These are phyloP conservation scores for Enteromius trimaculatus DNA, from an alignment of 2,797 vertebrate species.

Conservation along the genomic window DNA sequence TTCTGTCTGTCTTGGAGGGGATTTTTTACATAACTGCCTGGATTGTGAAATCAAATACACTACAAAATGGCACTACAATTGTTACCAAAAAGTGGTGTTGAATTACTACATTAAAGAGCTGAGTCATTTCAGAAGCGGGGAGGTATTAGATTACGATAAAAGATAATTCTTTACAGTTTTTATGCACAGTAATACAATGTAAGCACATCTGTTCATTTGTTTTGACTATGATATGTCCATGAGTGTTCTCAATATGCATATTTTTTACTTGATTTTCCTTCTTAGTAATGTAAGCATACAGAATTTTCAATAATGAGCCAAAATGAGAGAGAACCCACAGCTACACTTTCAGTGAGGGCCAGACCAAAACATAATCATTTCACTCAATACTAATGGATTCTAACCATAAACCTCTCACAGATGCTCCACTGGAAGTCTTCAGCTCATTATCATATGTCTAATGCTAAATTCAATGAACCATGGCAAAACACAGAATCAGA, in stretches of 20 bases:
- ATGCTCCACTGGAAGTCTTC: slow-evolving; percentile 9
- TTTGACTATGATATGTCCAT: not conserved
- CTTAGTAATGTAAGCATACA: not conserved
- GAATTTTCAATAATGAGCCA: not conserved
- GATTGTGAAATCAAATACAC: not conserved
- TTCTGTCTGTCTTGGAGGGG: not conserved
- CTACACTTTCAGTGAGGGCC: not conserved
- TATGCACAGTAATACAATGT: not conserved
- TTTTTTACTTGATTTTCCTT: not conserved
- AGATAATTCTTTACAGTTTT: not conserved
- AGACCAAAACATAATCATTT: slow-evolving; percentile 19
- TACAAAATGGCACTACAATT: not conserved
- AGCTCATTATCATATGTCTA: slow-evolving; percentile 10
- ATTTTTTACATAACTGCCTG: not conserved
- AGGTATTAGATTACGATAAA: not conserved
- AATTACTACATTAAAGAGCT: not conserved
- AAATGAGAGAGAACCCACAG: not conserved
- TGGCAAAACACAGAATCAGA: not conserved
- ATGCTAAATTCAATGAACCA: slow-evolving; percentile 1
- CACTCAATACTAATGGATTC: not conserved
- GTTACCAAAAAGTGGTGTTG: not conserved
- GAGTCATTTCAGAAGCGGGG: not conserved
- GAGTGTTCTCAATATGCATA: not conserved
- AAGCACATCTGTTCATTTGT: not conserved
- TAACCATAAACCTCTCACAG: slow-evolving; percentile 9